These are phyloP conservation scores for Phrynocephalus versicolor DNA, from an alignment of 2,113 vertebrate genomes.

Conservation along the genomic window DNA sequence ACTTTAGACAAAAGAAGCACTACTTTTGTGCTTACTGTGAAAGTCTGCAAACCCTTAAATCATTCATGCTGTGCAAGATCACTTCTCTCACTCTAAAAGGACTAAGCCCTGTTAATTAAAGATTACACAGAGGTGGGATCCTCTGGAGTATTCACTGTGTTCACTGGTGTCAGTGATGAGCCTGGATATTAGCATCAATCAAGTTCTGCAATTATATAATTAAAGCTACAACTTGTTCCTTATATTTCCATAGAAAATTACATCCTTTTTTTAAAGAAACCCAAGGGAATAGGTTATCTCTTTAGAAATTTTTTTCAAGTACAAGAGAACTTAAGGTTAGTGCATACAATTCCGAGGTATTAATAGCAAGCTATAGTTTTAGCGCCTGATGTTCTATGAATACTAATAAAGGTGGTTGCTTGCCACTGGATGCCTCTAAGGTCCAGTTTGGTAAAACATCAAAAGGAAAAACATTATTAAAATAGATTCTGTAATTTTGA, in stretches of 20 bases:
- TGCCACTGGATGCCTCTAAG: conserved; percentile 28
- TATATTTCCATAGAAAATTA: conserved; percentile 11
- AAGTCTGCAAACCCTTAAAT: neutral
- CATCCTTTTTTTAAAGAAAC: neutral
- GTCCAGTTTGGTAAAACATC: conserved; percentile 50
- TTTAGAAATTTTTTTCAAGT: conserved; percentile 1
- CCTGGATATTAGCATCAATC: neutral
- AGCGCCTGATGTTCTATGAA: conserved; percentile 31
- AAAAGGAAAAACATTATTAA: conserved; percentile 37
- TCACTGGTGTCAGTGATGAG: neutral
- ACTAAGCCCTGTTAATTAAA: neutral
- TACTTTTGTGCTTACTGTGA: neutral
- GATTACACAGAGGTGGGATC: neutral
- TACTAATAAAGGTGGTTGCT: conserved; percentile 30
- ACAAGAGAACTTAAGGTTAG: conserved; percentile 13
- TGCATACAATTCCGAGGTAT: conserved; percentile 8
- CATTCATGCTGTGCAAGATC: neutral
- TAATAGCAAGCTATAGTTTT: conserved; percentile 22
- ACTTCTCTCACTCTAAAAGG: neutral
- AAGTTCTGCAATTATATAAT: conserved; percentile 4
- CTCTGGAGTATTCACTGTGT: neutral
- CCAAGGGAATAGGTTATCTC: neutral
- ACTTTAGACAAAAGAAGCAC: neutral
- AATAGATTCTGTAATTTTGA: conserved; percentile 10
- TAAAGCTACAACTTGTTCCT: neutral